Base-by-base conservation (phyloP, 1,140 invertebrate species). In the Drosophila kurseongensis region DNA sequence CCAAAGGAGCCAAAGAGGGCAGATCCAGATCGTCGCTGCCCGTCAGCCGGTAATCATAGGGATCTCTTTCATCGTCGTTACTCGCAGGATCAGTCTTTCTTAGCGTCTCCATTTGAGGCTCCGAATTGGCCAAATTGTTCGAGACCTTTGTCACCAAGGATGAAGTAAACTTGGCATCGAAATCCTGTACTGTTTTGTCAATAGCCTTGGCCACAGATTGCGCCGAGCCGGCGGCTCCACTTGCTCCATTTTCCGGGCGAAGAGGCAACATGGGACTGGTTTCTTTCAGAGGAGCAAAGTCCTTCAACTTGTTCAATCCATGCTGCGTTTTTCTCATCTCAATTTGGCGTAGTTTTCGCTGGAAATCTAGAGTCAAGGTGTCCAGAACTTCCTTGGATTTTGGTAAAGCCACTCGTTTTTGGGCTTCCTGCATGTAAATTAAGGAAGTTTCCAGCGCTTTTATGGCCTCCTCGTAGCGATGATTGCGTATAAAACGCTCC, bases 191-290 rank as follows among this genome's bases (percentile, higher is more conserved):
- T 32, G 90, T 91, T 42, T 89, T 91, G 42, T 91, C 90, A 14
- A 91, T 91, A 4, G 90, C 91, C 45, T 91, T 91, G 40, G 90
- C 86, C 40, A 91, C 81, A 1, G 90, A 91, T 23, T 90, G 90
- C 0, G 86, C 86, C 0, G 83, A 91, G 1, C 57, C 76, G 5
- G 38, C 69, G 7, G 36, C 32, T 5, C 58, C 58, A 27, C 57
- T 73, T 2, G 45, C 61, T 44, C 72, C 80, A 9, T 72, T 69
- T 16, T 91, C 89, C 7, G 74, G 73, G 0, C 88, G 65, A 5
- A 91, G 41, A 7, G 85, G 85, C 18, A 90, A 18, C 79, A 83
- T 78, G 8, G 76, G 78, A 42, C 80, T 88, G 13, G 77, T 74
- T 51, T 91, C 81, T 2, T 80, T 82, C 0, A 89, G 35, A 0